These are phyloP conservation scores for Halichondria panicea DNA, from an alignment of 37 sponge, comb jelly and placozoan genomes.

Conservation along the genomic window DNA sequence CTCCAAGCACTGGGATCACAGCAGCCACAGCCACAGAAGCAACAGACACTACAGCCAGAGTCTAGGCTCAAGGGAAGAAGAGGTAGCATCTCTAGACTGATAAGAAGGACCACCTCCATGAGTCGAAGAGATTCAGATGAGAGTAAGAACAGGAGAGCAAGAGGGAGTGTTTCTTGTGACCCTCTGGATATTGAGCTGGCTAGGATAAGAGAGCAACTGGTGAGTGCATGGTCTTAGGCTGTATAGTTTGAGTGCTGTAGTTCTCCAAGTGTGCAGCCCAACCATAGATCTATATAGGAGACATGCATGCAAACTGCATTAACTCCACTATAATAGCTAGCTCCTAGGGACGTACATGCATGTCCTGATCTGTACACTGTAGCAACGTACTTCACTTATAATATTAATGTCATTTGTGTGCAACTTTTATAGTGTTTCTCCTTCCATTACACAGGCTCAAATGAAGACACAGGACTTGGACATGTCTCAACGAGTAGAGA, in stretches of 20 bases:
- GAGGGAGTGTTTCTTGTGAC: background rate
- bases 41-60: background rate
- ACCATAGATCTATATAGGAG: background rate
- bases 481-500: constrained; percentile 19
- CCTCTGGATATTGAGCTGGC: constrained; percentile 38
- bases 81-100: constrained; percentile 2
- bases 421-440: background rate
- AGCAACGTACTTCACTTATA: no score
- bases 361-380: no score
- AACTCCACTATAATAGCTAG: background rate
- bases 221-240: background rate
- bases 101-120: background rate
- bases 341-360: background rate
- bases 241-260: background rate
- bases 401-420: no score
- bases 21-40: background rate
- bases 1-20: background rate
- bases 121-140: background rate
- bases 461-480: constrained; percentile 24
- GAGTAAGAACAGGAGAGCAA: background rate
- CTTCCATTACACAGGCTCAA: background rate
- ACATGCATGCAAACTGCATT: background rate
- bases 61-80: background rate
- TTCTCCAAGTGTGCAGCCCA: background rate
- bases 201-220: constrained; percentile 26